Evolutionary conservation across 1,140 invertebrate genomes (phyloP), one percentile per base, ranked within the genome.

Genomic region (Papilio glaucus): DNA sequence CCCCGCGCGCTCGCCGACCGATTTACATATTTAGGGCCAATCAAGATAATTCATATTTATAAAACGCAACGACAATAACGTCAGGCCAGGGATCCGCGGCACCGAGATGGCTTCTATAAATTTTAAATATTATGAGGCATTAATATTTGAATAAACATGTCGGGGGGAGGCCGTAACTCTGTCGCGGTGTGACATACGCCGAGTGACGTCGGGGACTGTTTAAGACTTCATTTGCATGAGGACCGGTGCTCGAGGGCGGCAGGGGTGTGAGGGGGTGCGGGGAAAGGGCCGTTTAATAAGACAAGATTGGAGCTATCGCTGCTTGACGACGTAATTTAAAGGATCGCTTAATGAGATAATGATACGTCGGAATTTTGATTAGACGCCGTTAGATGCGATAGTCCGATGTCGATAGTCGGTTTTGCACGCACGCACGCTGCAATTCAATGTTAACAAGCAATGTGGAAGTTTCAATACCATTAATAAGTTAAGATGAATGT

Each of bases 131-230:
- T 84, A 85, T 75, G 79, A 78, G 75, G 77, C 80, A 85, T 85
- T 86, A 86, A 86, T 84, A 84, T 86, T 86, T 85, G 81, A 87
- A 88, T 88, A 87, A 88, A 88, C 84, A 88, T 85, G 84, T 88
- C 80, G 73, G 38, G 37, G 67, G 73, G 76, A 39, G 61, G 75
- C 63, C 72, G 73, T 76, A 75, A 78, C 78, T 79, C 83, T 77
- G 83, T 81, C 79, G 77, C 73, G 71, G 53, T 67, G 75, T 79
- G 75, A 81, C 82, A 74, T 73, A 72, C 76, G 76, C 69, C 77
- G 63, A 78, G 45, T 82, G 76, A 81, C 73, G 76, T 37, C 71
- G 72, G 65, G 71, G 37, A 65, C 67, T 77, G 72, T 75, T 77
- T 76, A 81, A 78, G 79, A 75, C 78, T 78, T 80, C 76, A 85